Evolutionary conservation across 2,888 invertebrate species (phyloP), one percentile per base, ranked within the genome.

Genomic region (Helleia helle): DNA sequence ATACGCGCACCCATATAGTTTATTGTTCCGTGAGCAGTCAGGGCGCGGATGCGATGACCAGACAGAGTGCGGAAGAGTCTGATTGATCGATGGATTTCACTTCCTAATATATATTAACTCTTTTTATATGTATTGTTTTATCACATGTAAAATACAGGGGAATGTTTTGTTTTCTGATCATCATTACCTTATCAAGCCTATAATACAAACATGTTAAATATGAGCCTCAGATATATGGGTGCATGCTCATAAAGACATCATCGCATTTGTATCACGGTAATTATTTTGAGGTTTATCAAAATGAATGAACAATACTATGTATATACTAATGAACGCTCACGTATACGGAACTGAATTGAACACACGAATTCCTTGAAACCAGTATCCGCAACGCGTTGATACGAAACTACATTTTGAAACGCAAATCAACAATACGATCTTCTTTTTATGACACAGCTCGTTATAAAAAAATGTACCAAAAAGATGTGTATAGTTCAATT

Each of bases 41-140:
- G 25, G 15, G 15, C 28, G 30, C 22, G 39, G 39, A 39, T 30
- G 14, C 29, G 29, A 22, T 22, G 39, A 22, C 29, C 29, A 18
- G 29, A 30, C 31, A 30, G 30, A 14, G 39, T 30, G 39, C 39
- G 30, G 30, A 39, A 30, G 29, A 18, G 18, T 30, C 15, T 39
- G 15, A 39, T 15, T 39, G 39, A 39, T 39, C 39, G 25, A 24
- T 31, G 8, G 5, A 30, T 39, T 30, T 30, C 22, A 39, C 17
- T 39, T 39, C 39, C 39, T 39, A 24, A 28, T 39, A 5, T 8
- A 22, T 18, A 17, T 11, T 9, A 3, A 31, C 18, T n/a, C n/a
- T 31, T 31, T 31, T 31, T 17, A 11, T 15, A 31, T 15, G 11
- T 17, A 18, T 31, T 17, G 8, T 31, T 31, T 17, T 31, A 11